Evolutionary conservation across 2,113 vertebrate species (phyloP).

Genomic region (Eurystomus gularis): DNA sequence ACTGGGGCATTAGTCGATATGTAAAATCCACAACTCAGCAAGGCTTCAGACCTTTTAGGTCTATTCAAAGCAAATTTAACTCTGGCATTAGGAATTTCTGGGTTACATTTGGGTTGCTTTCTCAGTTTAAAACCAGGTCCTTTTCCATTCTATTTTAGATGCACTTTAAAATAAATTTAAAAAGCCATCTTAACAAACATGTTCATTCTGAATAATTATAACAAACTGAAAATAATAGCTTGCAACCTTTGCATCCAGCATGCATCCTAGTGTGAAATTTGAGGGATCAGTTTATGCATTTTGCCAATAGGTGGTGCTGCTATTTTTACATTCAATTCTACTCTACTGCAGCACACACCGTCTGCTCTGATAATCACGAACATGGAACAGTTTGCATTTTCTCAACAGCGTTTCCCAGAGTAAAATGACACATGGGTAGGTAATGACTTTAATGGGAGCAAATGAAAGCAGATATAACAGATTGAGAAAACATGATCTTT

Average conservation of each 20-base stretch:
- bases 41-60: not conserved
- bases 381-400: not conserved
- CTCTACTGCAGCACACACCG: not conserved
- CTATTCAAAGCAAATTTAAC: not conserved
- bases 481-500: not conserved
- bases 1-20: not conserved
- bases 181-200: not conserved
- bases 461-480: not conserved
- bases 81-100: not conserved
- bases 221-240: not conserved
- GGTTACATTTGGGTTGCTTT: not conserved
- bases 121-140: not conserved
- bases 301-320: conserved; percentile 60
- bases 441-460: not conserved
- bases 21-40: not conserved
- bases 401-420: not conserved
- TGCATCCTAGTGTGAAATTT: not conserved
- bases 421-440: not conserved
- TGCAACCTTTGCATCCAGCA: not conserved
- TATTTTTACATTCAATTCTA: conserved; percentile 38
- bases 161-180: not conserved
- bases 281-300: conserved; percentile 8
- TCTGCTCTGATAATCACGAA: not conserved
- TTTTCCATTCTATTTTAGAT: not conserved
- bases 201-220: not conserved